Evolutionary conservation across 2,113 vertebrate genomes (phyloP), one percentile per base, ranked within the genome.

Genomic region (Muscicapa adusta): DNA sequence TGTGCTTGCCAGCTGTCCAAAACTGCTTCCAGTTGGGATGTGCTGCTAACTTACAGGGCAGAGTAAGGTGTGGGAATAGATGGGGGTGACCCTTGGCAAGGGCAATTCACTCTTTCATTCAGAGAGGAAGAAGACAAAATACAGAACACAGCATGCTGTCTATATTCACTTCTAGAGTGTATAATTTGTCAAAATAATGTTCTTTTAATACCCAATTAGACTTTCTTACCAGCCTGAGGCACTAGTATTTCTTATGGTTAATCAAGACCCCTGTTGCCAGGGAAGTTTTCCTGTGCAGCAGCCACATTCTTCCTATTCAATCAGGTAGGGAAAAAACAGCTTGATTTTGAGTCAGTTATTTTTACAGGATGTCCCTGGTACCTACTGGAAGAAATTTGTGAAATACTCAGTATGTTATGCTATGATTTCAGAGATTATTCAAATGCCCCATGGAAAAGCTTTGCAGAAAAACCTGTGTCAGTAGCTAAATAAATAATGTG

Each of bases 121-220:
- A 48, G 71, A 62, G 74, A 91, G 10, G 23, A 45, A 40, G 73
- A 81, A 83, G 66, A 95, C 50, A 83, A 92, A 95, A 85, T 26
- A 26, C 91, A 95, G 83, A 91, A 88, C 61, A 50, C 84, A 96
- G 88, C 87, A 93, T 84, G 95, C 54, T 90, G 67, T 42, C 11
- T 91, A 83, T 88, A 95, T 94, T 76, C 70, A 51, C 53, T 68
- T 58, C 72, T 91, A 88, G 97, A 95, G 97, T 95, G 77, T 26
- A 86, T 91, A 95, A 97, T 97, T 97, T 97, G 73, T 97, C 95
- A 97, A 97, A 97, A 97, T 91, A 65, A 63, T 94, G 84, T 91
- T 95, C 94, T 96, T 96, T 96, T 94, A 96, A 95, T 85, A 79
- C 71, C 79, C 94, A 95, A 91, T 97, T 57, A 94, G 85, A 88